Evolutionary conservation across 2,888 invertebrate species (phyloP), one percentile per base, ranked within the genome.

Genomic region (Lepidocyrtoides sp.): DNA sequence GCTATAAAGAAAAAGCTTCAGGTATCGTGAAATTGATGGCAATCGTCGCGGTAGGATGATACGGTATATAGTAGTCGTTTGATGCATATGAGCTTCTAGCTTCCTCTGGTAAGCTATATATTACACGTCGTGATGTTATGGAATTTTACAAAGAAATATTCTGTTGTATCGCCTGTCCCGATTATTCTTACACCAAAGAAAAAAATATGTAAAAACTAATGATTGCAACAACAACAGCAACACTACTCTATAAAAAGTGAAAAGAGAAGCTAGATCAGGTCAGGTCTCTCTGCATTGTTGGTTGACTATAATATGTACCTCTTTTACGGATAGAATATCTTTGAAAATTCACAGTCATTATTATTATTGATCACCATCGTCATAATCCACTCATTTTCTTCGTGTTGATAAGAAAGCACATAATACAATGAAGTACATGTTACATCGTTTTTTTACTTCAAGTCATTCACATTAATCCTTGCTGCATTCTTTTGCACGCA

Each of bases 361-460:
- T 75, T 48, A 48, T 75, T 75, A 75, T 75, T 75, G 75, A 75
- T 75, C 48, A 26, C 44, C 72, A 44, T 72, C 41, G 4, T 72
- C 72, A 20, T 29, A 75, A 48, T 75, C 75, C n/a, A 48, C 75
- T 23, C 48, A 48, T 5, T 8, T 41, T 29, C 20, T 29, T 36
- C 32, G 12, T 29, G 63, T 2, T 12, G 72, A 72, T 72, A 72
- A 72, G 20, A 23, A 41, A 41, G 20, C n/a, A 72, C 29, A 63
- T 10, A 5, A 14, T 26, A 1, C 0, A 54, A 20, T n/a, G n/a
- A n/a, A n/a, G n/a, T n/a, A n/a, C n/a, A n/a, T n/a, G n/a, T n/a
- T n/a, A n/a, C n/a, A n/a, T n/a, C n/a, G n/a, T n/a, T n/a, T n/a
- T n/a, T n/a, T n/a, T n/a, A n/a, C n/a, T n/a, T 48, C n/a, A 20